These are phyloP conservation scores for Carcharodon carcharias DNA, from an alignment of 2,797 vertebrate species.

Conservation along the genomic window DNA sequence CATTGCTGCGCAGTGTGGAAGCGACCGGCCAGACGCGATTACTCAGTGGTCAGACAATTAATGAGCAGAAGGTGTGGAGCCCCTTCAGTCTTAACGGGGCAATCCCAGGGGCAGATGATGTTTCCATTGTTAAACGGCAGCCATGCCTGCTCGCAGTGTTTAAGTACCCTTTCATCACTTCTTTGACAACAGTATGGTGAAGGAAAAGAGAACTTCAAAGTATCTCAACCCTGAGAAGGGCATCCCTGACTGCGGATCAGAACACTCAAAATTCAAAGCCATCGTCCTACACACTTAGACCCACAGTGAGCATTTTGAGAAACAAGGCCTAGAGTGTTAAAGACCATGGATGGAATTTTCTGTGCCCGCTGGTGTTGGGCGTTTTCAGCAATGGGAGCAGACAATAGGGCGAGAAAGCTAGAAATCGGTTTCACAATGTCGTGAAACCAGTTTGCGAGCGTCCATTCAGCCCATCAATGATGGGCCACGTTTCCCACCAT, in stretches of 20 bases:
- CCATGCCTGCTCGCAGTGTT: background rate
- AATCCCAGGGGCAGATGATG: background rate
- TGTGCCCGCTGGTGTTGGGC: too few species aligned
- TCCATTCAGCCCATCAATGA: too few species aligned
- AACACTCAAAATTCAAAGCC: background rate
- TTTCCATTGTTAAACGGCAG: background rate
- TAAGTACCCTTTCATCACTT: background rate
- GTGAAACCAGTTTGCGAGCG: too few species aligned
- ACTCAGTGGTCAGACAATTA: background rate
- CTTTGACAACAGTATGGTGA: background rate
- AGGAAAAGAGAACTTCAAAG: too few species aligned
- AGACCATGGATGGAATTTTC: background rate
- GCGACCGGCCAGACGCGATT: background rate
- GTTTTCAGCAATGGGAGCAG: too few species aligned
- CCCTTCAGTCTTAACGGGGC: background rate
- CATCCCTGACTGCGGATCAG: background rate
- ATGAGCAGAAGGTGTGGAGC: background rate
- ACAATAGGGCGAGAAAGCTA: too few species aligned
- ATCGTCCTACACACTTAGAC: background rate
- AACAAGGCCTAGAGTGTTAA: background rate
- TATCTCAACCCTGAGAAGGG: background rate
- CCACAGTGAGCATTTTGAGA: background rate
- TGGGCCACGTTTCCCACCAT: too few species aligned
- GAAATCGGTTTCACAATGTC: too few species aligned
- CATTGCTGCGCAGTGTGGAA: background rate